Evolutionary conservation across 2,888 invertebrate genomes (phyloP).

Genomic region (Mantis religiosa): DNA sequence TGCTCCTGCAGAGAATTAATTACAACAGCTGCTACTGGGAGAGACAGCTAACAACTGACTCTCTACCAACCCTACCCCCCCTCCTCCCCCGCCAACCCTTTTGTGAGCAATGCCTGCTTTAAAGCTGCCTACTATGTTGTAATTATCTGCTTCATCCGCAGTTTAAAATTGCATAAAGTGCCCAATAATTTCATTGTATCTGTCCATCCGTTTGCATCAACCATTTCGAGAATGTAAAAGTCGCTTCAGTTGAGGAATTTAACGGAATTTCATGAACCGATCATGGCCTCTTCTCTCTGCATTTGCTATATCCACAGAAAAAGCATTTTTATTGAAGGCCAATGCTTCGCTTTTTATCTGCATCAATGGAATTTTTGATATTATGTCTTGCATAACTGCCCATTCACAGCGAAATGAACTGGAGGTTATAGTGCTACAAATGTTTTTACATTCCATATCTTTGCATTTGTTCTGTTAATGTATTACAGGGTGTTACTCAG

Average conservation of each 20-base stretch:
- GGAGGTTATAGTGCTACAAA: not conserved
- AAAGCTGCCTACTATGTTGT: not conserved
- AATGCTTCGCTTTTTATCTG: not conserved
- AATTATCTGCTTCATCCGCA: not conserved
- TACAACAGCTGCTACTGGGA: constrained; percentile 5
- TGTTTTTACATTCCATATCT: not conserved
- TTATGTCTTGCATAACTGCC: not conserved
- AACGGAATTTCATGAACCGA: not conserved
- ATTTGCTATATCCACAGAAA: not conserved
- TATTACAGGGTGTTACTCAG: too few relatives aligned
- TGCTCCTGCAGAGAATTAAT: constrained; percentile 1
- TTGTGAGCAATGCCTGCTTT: not conserved
- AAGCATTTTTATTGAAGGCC: not conserved
- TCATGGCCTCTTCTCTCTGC: not conserved
- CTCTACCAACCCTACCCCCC: not conserved
- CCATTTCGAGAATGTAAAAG: not conserved
- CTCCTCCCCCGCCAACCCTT: not conserved
- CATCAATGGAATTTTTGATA: too few relatives aligned
- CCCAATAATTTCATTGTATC: not conserved
- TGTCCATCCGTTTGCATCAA: not conserved
- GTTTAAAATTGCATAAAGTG: not conserved
- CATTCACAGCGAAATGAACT: not conserved
- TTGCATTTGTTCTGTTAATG: too few relatives aligned
- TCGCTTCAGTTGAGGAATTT: not conserved
- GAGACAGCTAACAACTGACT: not conserved